Base-by-base conservation (phyloP, 64 coral and sea anemone genomes). In the Montipora efflorescens region DNA sequence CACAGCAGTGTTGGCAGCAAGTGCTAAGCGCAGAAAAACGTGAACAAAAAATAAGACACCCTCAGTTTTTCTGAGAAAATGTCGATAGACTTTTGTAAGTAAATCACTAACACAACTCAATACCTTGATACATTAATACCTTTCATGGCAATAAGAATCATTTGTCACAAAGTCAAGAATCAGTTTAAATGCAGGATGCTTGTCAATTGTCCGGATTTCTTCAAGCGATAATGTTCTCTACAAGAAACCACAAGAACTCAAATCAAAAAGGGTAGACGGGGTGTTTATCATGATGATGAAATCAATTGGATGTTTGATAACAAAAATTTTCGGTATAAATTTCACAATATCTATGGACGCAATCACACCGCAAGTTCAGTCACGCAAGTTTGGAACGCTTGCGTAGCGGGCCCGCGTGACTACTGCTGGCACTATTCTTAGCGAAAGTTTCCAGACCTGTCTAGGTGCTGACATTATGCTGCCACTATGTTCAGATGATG, bases 111-210 rank as follows among this genome's bases (percentile, higher is more conserved):
- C 36, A 36, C 12, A 13, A 19, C 12, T 47, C 5, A 80, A 50
- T 36, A 36, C 2, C 36, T 36, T 36, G 9, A 61, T 8, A 44
- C 5, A 51, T 66, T 79, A 8, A 66, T 87, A 99, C 98, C 98
- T 99, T 73, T 96, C 86, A 70, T 99, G 98, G 7, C 92, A 99
- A 74, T 90, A 99, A 19, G 83, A 80, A 89, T 91, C 89, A 79
- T 99, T 99, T 84, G 95, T 94, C 8, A 99, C 98, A 87, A 99
- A 99, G 62, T 96, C 98, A 59, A 99, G 90, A 47, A 99, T 94
- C 15, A 96, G 98, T 77, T 91, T 92, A 61, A 99, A 99, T 23
- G 98, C 92, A 19, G 98, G 98, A 67, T 99, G 95, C 51, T 99
- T 99, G 80, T 99, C 98, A 14, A 96, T 96, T 16, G 91, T 94